Percentiles rank a stretch among this genome's conserved stretches.
These are phyloP conservation scores for Nomada fucata DNA, from an alignment of 2,888 invertebrate species.

Conservation along the genomic window DNA sequence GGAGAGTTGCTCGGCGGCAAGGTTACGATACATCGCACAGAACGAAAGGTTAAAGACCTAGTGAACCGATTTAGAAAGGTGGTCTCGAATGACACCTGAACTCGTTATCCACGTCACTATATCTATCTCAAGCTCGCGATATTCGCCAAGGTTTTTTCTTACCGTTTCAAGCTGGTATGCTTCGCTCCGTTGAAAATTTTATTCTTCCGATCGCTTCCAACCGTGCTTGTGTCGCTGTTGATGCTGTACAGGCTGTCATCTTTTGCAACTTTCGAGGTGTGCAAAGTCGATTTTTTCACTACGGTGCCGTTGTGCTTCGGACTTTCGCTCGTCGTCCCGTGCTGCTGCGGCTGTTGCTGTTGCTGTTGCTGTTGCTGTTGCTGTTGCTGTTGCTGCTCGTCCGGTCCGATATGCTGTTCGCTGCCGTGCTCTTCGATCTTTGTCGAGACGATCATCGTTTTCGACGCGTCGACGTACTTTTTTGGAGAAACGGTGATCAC, in stretches of 20 bases:
- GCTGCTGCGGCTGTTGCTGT: constrained; percentile 44
- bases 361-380: constrained; percentile 49
- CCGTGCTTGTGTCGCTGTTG: constrained; percentile 88
- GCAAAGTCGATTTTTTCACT: constrained; percentile 79
- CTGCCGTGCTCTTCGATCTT: constrained; percentile 65
- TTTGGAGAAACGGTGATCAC: constrained; percentile 61
- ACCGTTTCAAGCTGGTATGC: constrained; percentile 90
- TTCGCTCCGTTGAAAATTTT: constrained; percentile 89
- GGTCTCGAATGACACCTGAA: constrained; percentile 55
- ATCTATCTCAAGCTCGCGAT: constrained; percentile 2
- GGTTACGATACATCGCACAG: constrained; percentile 1
- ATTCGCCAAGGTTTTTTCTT: constrained; percentile 70
- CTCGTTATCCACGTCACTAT: constrained; percentile 17
- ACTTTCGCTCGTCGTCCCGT: constrained; percentile 72
- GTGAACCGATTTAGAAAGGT: constrained; percentile 61
- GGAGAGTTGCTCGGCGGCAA: constrained; percentile 15
- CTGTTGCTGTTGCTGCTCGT: constrained; percentile 56
- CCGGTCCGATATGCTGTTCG: constrained; percentile 13
- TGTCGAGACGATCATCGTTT: constrained; percentile 73
- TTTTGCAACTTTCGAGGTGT: constrained; percentile 84
- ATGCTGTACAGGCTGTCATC: constrained; percentile 91
- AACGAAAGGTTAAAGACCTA: constrained; percentile 55
- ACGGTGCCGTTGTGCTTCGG: constrained; percentile 82
- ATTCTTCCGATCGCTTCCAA: constrained; percentile 88
- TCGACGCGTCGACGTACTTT: constrained; percentile 63